Base-by-base conservation (phyloP, 2,797 vertebrate species). In the Podarcis siculus region DNA sequence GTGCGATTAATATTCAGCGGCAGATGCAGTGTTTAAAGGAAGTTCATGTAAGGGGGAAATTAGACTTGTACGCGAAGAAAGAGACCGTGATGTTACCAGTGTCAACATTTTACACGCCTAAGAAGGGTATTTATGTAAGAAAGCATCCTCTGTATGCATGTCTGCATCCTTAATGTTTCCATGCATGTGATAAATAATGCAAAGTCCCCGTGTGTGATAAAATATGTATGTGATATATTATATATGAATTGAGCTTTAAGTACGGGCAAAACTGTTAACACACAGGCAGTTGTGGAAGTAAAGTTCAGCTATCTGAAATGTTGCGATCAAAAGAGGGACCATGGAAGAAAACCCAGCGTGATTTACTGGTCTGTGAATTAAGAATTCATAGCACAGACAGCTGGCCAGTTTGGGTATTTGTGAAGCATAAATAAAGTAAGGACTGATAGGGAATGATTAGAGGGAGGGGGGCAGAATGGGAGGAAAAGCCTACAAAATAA, bases 141-240 rank as follows among this genome's bases (percentile, higher is more conserved):
- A 94, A 92, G 71, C 83, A 91, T 79, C 66, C 91, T 73, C 88
- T 79, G 84, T 89, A 92, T 92, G 93, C 90, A 90, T 87, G 90
- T 93, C 83, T 92, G 90, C 93, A 92, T 64, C 91, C 91, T 93
- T 90, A 90, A 91, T 92, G 85, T 93, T 88, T 82, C 82, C 76
- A 75, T 82, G 90, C 35, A 90, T 87, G 32, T 90, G 80, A 92
- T 96, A 92, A 96, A 96, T 95, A 92, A 96, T 94, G 87, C 82
- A 96, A 93, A 13, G 83, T 88, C 79, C 58, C 45, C 75, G 72
- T 91, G 93, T 86, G 86, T 88, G 69, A 25, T 96, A 90, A 95
- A 96, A 94, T 92, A 95, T 94, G 87, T 72, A 95, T 94, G 89
- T 80, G 25, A 94, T 95, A 90, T 94, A 95, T 95, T 93, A 95